These are phyloP conservation scores for Myoxocephalus aenaeus DNA, from an alignment of 2,797 vertebrate genomes.

Conservation along the genomic window DNA sequence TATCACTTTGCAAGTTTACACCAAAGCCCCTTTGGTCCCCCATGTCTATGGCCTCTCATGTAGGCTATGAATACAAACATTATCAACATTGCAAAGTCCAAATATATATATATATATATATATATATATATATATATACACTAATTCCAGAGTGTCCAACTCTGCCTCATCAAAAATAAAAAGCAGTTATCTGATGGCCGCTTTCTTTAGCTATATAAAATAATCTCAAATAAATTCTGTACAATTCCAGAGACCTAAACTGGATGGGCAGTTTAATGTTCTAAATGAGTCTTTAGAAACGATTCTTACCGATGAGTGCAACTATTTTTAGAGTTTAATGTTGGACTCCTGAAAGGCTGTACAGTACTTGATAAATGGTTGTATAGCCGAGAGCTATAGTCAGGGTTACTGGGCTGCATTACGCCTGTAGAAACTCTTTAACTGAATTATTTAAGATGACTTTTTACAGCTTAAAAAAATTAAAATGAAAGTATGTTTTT, in stretches of 20 bases:
- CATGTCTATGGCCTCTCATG: slow-evolving; percentile 41
- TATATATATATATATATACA: slow-evolving; percentile 1
- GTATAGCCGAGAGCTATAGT: slow-evolving; percentile 74
- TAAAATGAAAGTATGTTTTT: slow-evolving; percentile 25
- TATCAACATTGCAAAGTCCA: slow-evolving; percentile 38
- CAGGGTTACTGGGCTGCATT: slow-evolving; percentile 78
- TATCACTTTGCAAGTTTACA: slow-evolving; percentile 63
- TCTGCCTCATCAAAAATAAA: slow-evolving; percentile 32
- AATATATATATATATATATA: slow-evolving; percentile 42
- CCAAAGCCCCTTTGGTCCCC: slow-evolving; percentile 45
- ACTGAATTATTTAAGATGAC: slow-evolving; percentile 80
- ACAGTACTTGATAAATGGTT: slow-evolving; percentile 82
- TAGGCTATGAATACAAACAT: slow-evolving; percentile 27
- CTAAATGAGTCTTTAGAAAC: slow-evolving; percentile 56
- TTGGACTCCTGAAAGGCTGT: slow-evolving; percentile 66
- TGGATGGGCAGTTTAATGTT: slow-evolving; percentile 58
- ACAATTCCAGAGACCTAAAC: slow-evolving; percentile 40
- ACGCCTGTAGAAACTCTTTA: slow-evolving; percentile 73
- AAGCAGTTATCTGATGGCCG: slow-evolving; percentile 29
- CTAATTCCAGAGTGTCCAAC: slow-evolving; percentile 19
- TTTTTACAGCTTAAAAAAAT: slow-evolving; percentile 63
- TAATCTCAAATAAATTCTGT: slow-evolving; percentile 32
- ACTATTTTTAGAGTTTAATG: slow-evolving; percentile 80
- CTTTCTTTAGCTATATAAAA: slow-evolving; percentile 27
- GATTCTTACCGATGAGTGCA: slow-evolving; percentile 69